Percentiles rank a stretch among this genome's conserved stretches.
These are phyloP conservation scores for Amphiura filiformis DNA, from an alignment of 35 echinoderm and acorn worm genomes.

Conservation along the genomic window DNA sequence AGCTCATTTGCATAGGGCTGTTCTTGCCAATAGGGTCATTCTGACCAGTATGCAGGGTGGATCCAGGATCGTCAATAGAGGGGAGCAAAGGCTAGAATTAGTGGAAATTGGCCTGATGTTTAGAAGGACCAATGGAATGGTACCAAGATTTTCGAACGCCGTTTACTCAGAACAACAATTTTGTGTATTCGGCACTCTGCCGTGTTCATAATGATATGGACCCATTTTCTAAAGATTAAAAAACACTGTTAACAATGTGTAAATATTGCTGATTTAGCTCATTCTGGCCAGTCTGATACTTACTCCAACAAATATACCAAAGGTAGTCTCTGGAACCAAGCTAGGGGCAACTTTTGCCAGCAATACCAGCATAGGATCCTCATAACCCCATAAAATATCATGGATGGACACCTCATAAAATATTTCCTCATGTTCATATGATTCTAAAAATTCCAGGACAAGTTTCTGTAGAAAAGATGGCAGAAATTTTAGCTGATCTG, in stretches of 20 bases:
- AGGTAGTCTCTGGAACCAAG: neutral
- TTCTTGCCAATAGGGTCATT: too few species aligned
- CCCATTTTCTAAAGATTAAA: neutral
- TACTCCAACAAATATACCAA: slow-evolving; percentile 51
- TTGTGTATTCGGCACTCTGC: too few species aligned
- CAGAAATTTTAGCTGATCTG: slow-evolving; percentile 28
- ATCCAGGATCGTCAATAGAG: too few species aligned
- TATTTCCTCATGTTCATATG: neutral
- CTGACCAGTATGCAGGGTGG: too few species aligned
- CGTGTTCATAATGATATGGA: too few species aligned
- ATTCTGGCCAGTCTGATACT: slow-evolving; percentile 20
- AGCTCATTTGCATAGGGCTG: too few species aligned
- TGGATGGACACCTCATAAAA: slow-evolving; percentile 14
- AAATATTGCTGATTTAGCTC: too few species aligned
- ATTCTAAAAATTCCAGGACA: neutral
- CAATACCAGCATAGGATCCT: neutral
- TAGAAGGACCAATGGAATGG: too few species aligned
- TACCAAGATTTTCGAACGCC: too few species aligned
- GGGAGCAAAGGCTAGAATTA: too few species aligned
- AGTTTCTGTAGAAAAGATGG: neutral
- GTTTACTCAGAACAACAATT: too few species aligned
- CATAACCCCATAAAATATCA: slow-evolving; percentile 56
- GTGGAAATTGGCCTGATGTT: too few species aligned
- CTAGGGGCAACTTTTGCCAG: neutral
- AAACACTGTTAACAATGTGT: neutral